Evolutionary conservation across 2,888 invertebrate species (phyloP).

Genomic region (Habroteleia sp.): DNA sequence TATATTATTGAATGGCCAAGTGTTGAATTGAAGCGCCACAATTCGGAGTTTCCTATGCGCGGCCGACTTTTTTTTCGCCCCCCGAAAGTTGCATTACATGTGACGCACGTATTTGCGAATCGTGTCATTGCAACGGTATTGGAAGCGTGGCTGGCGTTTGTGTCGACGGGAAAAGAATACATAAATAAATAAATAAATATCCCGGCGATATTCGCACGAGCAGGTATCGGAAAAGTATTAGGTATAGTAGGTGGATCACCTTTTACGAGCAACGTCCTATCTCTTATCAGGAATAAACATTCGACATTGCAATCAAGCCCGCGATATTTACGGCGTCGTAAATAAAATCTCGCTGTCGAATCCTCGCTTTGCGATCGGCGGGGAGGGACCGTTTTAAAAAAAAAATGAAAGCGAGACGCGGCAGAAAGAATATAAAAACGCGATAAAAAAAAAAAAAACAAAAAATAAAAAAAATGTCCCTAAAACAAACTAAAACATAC

Average conservation of each 20-base stretch:
- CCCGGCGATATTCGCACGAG: slow-evolving; percentile 46
- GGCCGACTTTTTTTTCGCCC: slow-evolving; percentile 5
- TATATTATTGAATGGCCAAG: too few species aligned
- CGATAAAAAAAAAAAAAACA: background rate
- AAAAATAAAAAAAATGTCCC: too few species aligned
- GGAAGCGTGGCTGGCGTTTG: slow-evolving; percentile 29
- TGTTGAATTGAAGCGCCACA: too few species aligned
- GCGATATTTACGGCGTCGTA: slow-evolving; percentile 68
- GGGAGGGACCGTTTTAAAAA: slow-evolving; percentile 26
- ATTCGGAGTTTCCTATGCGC: too few species aligned
- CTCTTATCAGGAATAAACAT: slow-evolving; percentile 70
- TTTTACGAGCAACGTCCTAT: slow-evolving; percentile 67
- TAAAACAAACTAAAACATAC: too few species aligned
- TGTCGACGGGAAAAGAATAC: slow-evolving; percentile 47
- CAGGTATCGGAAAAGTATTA: slow-evolving; percentile 63
- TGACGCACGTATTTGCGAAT: slow-evolving; percentile 44
- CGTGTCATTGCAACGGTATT: slow-evolving; percentile 30
- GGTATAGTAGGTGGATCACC: slow-evolving; percentile 64
- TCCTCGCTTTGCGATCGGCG: slow-evolving; percentile 40
- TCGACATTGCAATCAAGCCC: too few species aligned
- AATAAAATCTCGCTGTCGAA: slow-evolving; percentile 69
- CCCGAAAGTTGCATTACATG: slow-evolving; percentile 42
- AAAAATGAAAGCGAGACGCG: slow-evolving; percentile 1
- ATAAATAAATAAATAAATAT: slow-evolving; percentile 57
- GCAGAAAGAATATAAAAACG: background rate